These are phyloP conservation scores for Nycticebus coucang DNA, from an alignment of 2,113 vertebrate genomes.

Conservation along the genomic window DNA sequence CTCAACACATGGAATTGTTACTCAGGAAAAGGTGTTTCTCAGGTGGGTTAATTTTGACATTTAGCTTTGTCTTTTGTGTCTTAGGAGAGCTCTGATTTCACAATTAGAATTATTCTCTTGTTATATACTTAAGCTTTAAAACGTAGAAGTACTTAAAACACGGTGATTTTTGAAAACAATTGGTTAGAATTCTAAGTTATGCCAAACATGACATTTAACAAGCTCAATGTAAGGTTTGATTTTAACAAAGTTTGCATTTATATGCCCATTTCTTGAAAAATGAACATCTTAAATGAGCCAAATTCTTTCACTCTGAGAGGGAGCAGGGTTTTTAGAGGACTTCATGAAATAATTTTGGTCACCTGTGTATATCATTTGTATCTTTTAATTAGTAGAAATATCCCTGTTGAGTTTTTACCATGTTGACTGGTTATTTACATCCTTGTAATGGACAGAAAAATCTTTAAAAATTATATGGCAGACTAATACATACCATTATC, in stretches of 20 bases:
- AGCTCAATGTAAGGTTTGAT: background rate
- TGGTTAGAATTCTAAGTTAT: background rate
- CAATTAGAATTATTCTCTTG: background rate
- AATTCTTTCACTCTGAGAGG: background rate
- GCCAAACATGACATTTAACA: background rate
- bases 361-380: background rate
- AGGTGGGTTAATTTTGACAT: background rate
- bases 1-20: background rate
- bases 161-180: background rate
- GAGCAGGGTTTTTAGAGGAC: background rate
- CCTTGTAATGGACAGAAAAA: background rate
- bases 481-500: background rate
- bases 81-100: background rate
- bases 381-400: background rate
- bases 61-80: background rate
- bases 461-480: background rate
- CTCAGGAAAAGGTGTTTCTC: background rate
- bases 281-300: background rate
- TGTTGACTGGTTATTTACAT: background rate
- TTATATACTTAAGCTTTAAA: background rate
- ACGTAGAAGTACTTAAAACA: conserved; percentile 4
- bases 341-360: background rate
- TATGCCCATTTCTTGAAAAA: conserved; percentile 36
- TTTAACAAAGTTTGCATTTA: conserved; percentile 4
- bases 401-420: background rate